These are phyloP conservation scores for Eupeodes latifasciatus DNA, from an alignment of 2,888 invertebrate genomes.

Conservation along the genomic window DNA sequence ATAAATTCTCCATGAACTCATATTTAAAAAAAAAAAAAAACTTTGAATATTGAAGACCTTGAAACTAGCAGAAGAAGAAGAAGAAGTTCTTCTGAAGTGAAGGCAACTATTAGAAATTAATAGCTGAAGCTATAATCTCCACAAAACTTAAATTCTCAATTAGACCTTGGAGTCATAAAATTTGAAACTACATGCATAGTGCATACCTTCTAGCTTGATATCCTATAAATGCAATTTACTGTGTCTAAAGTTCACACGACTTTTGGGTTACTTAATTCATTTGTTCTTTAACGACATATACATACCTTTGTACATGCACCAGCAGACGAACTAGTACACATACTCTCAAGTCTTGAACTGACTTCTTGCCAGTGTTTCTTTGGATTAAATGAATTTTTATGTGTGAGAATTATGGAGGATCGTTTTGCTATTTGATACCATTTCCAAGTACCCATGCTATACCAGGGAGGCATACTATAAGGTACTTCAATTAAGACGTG, in stretches of 20 bases:
- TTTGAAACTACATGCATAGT: background rate
- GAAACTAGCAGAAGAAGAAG: background rate
- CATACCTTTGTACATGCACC: background rate
- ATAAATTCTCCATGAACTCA: background rate
- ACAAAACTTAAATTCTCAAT: conserved; percentile 11
- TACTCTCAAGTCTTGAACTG: background rate
- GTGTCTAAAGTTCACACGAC: conserved; percentile 1
- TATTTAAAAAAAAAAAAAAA: background rate
- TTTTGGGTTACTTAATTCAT: conserved; percentile 43
- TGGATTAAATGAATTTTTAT: conserved; percentile 61
- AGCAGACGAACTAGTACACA: background rate
- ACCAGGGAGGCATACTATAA: background rate
- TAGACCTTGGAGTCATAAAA: conserved; percentile 20
- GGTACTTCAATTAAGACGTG: conserved; percentile 68
- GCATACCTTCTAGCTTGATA: background rate
- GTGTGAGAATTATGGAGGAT: conserved; percentile 2
- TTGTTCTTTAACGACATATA: background rate
- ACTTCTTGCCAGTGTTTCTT: conserved; percentile 12
- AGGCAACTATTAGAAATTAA: background rate
- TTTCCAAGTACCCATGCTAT: background rate
- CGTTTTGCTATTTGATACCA: conserved; percentile 36
- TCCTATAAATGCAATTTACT: background rate
- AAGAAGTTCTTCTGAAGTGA: background rate
- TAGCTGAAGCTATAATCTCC: background rate
- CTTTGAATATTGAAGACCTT: background rate